Conservation (phyloP, 2,113 vertebrate species). For the Hyperoodon ampullatus region DNA sequence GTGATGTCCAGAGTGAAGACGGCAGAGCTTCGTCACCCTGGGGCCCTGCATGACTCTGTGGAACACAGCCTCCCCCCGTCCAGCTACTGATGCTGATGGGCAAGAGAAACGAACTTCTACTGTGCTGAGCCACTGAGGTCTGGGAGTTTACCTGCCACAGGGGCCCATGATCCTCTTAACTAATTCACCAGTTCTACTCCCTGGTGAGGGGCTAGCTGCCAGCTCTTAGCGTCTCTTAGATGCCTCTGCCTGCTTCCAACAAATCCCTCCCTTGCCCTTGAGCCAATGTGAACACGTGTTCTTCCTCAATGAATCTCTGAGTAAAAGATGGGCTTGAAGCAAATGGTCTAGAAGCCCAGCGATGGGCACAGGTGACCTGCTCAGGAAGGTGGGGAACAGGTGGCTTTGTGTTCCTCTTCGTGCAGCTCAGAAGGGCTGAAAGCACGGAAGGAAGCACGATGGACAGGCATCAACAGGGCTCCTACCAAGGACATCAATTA, state of each 20-base stretch:
- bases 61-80: no score
- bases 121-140: background rate
- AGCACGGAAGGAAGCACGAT: background rate
- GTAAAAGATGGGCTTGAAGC: background rate
- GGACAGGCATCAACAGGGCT: background rate
- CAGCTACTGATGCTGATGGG: background rate
- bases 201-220: background rate
- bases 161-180: background rate
- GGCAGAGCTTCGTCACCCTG: background rate
- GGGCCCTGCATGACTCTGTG: background rate
- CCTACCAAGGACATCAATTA: background rate
- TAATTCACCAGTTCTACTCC: no score
- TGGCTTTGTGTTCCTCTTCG: background rate
- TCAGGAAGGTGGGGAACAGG: background rate
- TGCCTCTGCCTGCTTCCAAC: background rate
- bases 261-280: background rate
- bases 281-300: background rate
- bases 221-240: background rate
- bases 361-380: background rate
- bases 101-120: background rate
- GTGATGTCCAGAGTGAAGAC: rapidly evolving
- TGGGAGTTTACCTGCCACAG: background rate
- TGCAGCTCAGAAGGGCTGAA: background rate
- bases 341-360: rapidly evolving
- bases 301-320: background rate